These are phyloP conservation scores for Bufotes viridis DNA, from an alignment of 2,797 vertebrate species.

Conservation along the genomic window DNA sequence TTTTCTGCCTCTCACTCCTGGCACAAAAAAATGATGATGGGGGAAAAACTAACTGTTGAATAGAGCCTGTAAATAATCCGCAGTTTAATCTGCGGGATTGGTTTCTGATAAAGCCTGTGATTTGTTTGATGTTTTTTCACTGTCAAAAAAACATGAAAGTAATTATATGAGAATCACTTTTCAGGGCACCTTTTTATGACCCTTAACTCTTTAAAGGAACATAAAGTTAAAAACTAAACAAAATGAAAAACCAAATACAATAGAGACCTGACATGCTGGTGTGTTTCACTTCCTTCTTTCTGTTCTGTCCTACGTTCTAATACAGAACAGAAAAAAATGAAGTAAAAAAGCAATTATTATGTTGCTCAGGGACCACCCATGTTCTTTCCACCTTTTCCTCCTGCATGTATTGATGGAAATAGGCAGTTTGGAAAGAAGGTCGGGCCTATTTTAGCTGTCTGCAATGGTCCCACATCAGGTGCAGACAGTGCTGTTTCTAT, in stretches of 20 bases:
- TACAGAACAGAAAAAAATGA: too few relatives aligned
- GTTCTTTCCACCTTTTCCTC: too few relatives aligned
- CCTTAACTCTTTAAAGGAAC: neutral
- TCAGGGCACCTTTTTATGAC: neutral
- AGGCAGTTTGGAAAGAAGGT: neutral
- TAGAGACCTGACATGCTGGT: neutral
- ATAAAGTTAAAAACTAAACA: neutral
- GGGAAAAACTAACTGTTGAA: neutral
- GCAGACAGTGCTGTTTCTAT: too few relatives aligned
- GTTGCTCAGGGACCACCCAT: too few relatives aligned
- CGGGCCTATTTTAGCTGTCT: neutral
- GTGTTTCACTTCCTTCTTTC: too few relatives aligned
- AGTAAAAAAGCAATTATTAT: too few relatives aligned
- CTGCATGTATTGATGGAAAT: neutral
- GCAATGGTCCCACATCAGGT: neutral
- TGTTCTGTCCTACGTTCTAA: too few relatives aligned
- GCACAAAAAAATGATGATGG: slow-evolving; percentile 14
- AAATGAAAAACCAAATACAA: neutral
- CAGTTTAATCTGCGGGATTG: slow-evolving; percentile 23
- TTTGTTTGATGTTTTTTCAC: neutral
- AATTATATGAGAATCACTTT: slow-evolving; percentile 7
- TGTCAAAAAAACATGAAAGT: slow-evolving; percentile 6
- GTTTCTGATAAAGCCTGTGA: neutral
- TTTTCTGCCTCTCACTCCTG: neutral
- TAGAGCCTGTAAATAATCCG: slow-evolving; percentile 22